Base-by-base conservation (phyloP, 2,888 invertebrate species). In the Lutraria lutraria region DNA sequence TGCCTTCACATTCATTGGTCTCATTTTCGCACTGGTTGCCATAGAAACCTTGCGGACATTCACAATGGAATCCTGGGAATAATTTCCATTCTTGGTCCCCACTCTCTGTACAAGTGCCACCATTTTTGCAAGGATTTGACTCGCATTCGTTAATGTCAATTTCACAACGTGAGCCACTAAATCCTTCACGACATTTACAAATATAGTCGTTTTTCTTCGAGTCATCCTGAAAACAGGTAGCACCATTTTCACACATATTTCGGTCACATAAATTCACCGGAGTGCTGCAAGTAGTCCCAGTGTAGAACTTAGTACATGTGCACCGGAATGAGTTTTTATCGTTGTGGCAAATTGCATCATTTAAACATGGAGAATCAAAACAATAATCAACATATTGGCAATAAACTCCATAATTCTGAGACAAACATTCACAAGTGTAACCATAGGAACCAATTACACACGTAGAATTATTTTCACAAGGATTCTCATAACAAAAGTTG, bases 51-150 rank as follows among this genome's bases (percentile, higher is more conserved):
- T n/a, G 13, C 0, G 82, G 21, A 86, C 95, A 95, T 21, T 89
- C 63, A 89, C 95, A 95, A 25, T 86, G 88, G 88, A 90, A 95
- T 56, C 94, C 95, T n/a, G 94, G 88, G 80, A 90, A 93, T 81
- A 94, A 94, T 68, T 96, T 89, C 60, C 81, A 85, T 19, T 87
- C 87, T 15, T 89, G 60, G 21, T 89, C 83, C 15, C 91, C 87
- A 86, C 93, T 92, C 53, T 99, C 99, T 93, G 99, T 97, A 95
- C 99, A 99, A 86, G 99, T 99, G 89, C 99, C 99, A 93, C 99
- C 98, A 97, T 99, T 99, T 95, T 98, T 98, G 96, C 99, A 99
- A 0, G 99, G 99, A 96, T 98, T 98, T 25, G 98, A 98, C 96
- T 98, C 98, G 97, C 99, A 99, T 97, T 99, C 99, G 97, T 99